phyloP scores from a whole-genome alignment of 2,888 invertebrate genomes.

The Troides oblongomaculatus region DNA sequence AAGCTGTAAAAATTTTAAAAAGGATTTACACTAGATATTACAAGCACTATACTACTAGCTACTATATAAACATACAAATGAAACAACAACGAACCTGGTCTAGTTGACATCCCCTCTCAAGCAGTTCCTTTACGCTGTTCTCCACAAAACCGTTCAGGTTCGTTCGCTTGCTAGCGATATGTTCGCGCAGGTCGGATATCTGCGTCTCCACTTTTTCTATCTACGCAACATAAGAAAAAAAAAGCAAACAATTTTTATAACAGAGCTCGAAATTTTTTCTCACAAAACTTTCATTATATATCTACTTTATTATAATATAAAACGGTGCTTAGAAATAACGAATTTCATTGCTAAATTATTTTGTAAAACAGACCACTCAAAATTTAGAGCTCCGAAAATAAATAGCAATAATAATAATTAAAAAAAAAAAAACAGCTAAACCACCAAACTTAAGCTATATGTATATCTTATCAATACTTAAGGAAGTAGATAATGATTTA shows the following conservation, averaged over 20 bases:
- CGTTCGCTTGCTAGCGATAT: conserved; percentile 75
- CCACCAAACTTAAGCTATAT: background rate
- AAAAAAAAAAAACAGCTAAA: conserved; percentile 1
- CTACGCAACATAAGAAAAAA: conserved; percentile 60
- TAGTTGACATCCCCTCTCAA: conserved; percentile 70
- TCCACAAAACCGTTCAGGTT: conserved; percentile 76
- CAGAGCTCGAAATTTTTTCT: conserved; percentile 48
- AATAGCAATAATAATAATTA: conserved; percentile 12
- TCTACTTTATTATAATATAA: background rate
- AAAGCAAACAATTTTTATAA: conserved; percentile 46
- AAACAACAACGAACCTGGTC: conserved; percentile 64
- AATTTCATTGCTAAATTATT: background rate
- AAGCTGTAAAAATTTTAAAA: no score
- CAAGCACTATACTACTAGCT: no score
- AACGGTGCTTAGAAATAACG: background rate
- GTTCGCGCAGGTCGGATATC: conserved; percentile 78
- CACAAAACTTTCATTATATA: background rate
- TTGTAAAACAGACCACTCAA: background rate
- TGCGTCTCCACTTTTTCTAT: conserved; percentile 84
- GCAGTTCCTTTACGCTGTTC: conserved; percentile 72
- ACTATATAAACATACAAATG: no score
- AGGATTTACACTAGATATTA: no score
- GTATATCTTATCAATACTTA: no score
- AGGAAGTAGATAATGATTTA: no score
- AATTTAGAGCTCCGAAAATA: conserved; percentile 21